phyloP scores from a whole-genome alignment of 2,797 vertebrate genomes.

The Mormyrops attenuatus region DNA sequence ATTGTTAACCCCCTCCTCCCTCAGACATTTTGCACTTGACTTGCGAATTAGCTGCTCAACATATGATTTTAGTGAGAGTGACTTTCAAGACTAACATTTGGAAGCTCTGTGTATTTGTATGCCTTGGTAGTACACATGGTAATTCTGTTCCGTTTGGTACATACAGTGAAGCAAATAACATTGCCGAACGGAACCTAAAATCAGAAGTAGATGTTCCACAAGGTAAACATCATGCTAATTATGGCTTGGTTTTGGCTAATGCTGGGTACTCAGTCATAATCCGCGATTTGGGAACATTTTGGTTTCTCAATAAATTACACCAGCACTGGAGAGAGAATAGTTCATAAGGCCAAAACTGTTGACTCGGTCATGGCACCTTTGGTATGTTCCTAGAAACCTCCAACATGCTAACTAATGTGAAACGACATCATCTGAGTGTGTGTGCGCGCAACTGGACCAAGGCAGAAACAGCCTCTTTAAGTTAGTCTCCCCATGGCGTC shows the following conservation, averaged over 20 bases:
- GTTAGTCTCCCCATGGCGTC: not conserved
- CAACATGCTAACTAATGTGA: not conserved
- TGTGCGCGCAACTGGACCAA: not conserved
- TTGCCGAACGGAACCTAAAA: not conserved
- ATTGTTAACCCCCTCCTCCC: slow-evolving; percentile 34
- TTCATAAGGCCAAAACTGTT: not conserved
- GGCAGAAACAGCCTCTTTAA: not conserved
- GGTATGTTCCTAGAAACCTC: not conserved
- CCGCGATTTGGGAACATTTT: not conserved
- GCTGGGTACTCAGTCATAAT: not conserved
- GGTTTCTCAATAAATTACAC: not conserved
- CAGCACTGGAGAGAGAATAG: not conserved
- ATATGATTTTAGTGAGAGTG: not conserved
- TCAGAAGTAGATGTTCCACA: not conserved
- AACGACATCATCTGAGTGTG: not conserved
- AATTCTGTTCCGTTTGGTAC: not conserved
- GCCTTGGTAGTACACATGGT: not conserved
- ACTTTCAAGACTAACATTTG: not conserved
- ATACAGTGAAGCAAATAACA: not conserved
- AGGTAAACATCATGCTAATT: not conserved
- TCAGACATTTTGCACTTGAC: not conserved
- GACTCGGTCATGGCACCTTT: not conserved
- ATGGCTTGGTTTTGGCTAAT: not conserved
- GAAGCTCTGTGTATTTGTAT: not conserved
- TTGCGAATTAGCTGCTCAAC: not conserved